These are phyloP conservation scores for Sander lucioperca DNA, from an alignment of 2,113 vertebrate genomes.

Conservation along the genomic window DNA sequence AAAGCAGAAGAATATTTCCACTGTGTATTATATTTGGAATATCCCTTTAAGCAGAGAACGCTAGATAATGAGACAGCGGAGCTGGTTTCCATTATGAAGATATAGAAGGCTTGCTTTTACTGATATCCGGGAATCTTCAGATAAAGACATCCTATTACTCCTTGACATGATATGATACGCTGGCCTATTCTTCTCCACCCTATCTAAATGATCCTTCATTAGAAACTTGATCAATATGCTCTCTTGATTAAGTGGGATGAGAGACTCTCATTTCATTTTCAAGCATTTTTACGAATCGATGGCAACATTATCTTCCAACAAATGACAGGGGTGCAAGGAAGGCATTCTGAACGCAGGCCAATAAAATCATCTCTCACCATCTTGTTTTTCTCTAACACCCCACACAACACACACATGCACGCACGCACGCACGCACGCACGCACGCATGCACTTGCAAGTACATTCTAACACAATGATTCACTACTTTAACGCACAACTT, in stretches of 20 bases:
- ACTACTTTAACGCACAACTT: constrained; percentile 77
- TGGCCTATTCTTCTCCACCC: constrained; percentile 75
- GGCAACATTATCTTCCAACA: constrained; percentile 93
- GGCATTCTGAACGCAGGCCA: constrained; percentile 90
- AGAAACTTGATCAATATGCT: constrained; percentile 88
- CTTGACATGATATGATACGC: constrained; percentile 79
- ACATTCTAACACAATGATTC: constrained; percentile 11
- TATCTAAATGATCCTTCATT: constrained; percentile 86
- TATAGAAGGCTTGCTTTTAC: constrained; percentile 59
- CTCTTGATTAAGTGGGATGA: constrained; percentile 90
- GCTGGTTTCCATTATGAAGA: constrained; percentile 66
- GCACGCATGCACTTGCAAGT: constrained; percentile 70
- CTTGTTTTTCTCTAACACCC: constrained; percentile 47
- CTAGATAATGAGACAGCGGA: constrained; percentile 55
- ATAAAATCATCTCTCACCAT: constrained; percentile 66
- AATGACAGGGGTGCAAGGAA: constrained; percentile 92
- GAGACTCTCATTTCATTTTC: constrained; percentile 95
- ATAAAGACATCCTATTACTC: constrained; percentile 83
- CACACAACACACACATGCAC: constrained; percentile 76
- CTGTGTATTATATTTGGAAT: constrained; percentile 28
- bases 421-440: constrained; percentile 45
- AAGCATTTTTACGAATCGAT: constrained; percentile 96
- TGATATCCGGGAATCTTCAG: constrained; percentile 79
- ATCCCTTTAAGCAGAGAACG: constrained; percentile 48
- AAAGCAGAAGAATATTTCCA: background rate